Conservation (phyloP, 2,888 invertebrate species). For the Ceratothoa steindachneri region DNA sequence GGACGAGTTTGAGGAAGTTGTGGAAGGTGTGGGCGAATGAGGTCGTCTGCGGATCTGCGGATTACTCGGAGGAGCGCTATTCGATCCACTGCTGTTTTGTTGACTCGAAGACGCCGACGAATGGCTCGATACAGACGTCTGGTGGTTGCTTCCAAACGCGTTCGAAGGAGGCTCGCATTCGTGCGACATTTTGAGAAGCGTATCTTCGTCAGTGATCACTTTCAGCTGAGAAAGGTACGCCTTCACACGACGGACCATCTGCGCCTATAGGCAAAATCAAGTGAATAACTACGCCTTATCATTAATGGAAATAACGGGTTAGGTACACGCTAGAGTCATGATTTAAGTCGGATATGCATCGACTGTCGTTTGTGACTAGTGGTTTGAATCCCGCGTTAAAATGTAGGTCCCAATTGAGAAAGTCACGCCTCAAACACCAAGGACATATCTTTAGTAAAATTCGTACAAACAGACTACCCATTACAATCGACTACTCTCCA, state of each 20-base stretch:
- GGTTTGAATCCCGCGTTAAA: no score
- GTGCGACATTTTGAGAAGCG: constrained; percentile 78
- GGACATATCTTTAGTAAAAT: no score
- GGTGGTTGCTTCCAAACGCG: constrained; percentile 48
- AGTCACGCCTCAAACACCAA: no score
- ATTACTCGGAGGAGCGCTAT: constrained; percentile 40
- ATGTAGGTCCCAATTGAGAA: no score
- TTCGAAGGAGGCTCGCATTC: constrained; percentile 69
- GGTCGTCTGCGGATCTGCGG: constrained; percentile 64
- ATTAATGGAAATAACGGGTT: background rate
- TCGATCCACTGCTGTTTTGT: constrained; percentile 7
- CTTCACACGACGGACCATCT: constrained; percentile 95
- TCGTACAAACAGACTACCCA: no score
- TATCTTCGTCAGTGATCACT: constrained; percentile 85
- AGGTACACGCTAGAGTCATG: background rate
- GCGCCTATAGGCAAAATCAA: constrained; percentile 62
- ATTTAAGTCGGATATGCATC: no score
- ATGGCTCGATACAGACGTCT: constrained; percentile 11
- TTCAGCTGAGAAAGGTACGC: constrained; percentile 90
- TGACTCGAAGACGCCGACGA: background rate
- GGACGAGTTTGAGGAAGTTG: constrained; percentile 84
- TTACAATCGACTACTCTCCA: no score
- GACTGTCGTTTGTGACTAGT: no score
- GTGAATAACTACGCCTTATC: no score
- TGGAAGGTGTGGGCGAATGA: constrained; percentile 87